Conservation (phyloP, 2,113 vertebrate species). For the Condylura cristata region DNA sequence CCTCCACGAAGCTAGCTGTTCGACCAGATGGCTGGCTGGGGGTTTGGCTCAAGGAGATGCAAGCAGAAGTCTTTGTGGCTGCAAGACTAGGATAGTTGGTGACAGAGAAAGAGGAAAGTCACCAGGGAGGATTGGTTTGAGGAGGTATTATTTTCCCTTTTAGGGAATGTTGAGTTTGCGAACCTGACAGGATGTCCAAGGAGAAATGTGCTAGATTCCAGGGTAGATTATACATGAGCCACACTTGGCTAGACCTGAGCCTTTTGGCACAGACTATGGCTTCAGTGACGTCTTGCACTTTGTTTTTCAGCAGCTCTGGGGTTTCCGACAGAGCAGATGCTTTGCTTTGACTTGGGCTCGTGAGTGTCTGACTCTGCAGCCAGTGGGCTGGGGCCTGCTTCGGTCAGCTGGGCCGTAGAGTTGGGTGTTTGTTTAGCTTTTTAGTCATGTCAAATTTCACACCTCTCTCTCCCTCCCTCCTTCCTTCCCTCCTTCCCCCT, state of each 20-base stretch:
- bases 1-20: background rate
- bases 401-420: background rate
- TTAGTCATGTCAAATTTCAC: constrained; percentile 65
- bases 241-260: constrained; percentile 41
- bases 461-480: background rate
- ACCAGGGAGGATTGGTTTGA: background rate
- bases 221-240: constrained; percentile 50
- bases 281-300: constrained; percentile 63
- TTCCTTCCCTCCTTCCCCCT: background rate
- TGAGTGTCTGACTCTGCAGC: constrained; percentile 58
- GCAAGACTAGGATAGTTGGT: background rate
- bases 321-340: constrained; percentile 38
- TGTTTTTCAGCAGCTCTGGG: constrained; percentile 39
- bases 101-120: background rate
- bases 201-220: background rate
- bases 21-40: background rate
- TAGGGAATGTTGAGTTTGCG: background rate
- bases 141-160: background rate
- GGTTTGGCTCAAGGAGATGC: background rate
- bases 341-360: constrained; percentile 39
- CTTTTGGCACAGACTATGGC: constrained; percentile 69
- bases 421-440: constrained; percentile 67
- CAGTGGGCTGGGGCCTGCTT: background rate
- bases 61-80: background rate
- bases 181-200: background rate